Percentiles rank a stretch among this genome's conserved stretches.
phyloP scores from a whole-genome alignment of 2,797 vertebrate genomes.

The Hephaestus fuliginosus region DNA sequence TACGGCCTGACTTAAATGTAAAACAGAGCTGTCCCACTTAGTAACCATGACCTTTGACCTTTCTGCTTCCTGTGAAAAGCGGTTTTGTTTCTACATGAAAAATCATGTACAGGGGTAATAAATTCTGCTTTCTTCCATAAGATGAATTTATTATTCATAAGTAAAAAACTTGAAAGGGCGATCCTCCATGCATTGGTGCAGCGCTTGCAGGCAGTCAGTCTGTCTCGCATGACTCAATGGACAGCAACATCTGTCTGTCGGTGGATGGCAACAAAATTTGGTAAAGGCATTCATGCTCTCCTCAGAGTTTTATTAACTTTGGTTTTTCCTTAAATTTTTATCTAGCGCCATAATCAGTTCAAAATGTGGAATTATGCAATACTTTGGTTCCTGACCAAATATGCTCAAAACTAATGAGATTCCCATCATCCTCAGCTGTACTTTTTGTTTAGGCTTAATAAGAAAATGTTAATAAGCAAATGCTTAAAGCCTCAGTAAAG shows the following conservation, averaged over 20 bases:
- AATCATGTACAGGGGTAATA: slow-evolving; percentile 9
- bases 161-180: slow-evolving; percentile 28
- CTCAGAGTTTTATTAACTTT: neutral
- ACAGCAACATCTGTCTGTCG: slow-evolving; percentile 3
- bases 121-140: neutral
- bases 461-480: neutral
- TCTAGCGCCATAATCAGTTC: neutral
- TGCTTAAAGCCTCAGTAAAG: neutral
- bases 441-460: neutral
- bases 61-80: neutral
- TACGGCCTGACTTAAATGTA: neutral
- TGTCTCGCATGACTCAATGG: slow-evolving; percentile 24
- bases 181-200: slow-evolving; percentile 25
- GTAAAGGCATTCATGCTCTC: neutral
- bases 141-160: slow-evolving; percentile 36
- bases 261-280: neutral
- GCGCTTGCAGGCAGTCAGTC: slow-evolving; percentile 4
- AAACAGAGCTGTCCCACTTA: neutral
- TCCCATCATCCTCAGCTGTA: neutral
- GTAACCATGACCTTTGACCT: neutral
- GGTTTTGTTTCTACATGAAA: neutral
- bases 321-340: neutral
- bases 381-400: neutral
- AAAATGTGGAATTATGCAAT: neutral
- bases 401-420: neutral